A percentile compares a stretch with the other conserved stretches of the same genome.
Evolutionary conservation across 2,888 invertebrate species (phyloP).

Genomic region (Rhyacophila evoluta): DNA sequence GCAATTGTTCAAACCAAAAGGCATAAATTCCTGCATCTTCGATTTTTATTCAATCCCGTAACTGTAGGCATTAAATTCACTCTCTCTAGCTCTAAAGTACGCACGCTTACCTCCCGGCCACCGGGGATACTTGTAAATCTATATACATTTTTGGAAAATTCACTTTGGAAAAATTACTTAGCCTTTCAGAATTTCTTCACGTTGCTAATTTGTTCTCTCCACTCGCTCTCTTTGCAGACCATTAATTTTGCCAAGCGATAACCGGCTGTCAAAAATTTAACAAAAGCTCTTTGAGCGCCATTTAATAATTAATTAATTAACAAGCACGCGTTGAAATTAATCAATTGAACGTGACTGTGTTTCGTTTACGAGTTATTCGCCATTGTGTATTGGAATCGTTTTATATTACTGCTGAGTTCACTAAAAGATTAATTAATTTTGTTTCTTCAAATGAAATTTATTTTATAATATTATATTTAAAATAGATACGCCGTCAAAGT

Average conservation of each 20-base stretch:
- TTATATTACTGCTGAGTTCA: no score
- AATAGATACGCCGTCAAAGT: no score
- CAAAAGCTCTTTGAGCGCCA: slow-evolving; percentile 19
- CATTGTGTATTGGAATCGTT: neutral
- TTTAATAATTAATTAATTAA: slow-evolving; percentile 18
- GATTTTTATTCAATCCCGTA: no score
- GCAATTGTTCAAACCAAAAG: no score
- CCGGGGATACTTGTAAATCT: no score
- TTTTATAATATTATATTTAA: no score
- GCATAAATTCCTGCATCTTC: no score
- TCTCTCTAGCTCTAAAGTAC: no score
- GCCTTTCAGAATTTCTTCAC: neutral
- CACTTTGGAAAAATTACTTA: neutral
- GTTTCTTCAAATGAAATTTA: no score
- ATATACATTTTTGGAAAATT: neutral
- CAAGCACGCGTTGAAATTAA: slow-evolving; percentile 14
- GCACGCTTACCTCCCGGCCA: no score
- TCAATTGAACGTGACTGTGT: slow-evolving; percentile 14
- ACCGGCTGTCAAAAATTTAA: slow-evolving; percentile 17
- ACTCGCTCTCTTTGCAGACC: neutral
- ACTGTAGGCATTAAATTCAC: no score
- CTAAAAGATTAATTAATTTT: neutral
- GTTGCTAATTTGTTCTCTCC: slow-evolving; percentile 10
- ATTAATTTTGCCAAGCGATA: slow-evolving; percentile 7
- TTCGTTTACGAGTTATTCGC: neutral